phyloP scores from a whole-genome alignment of 2,113 vertebrate species.

The Cheirogaleus medius region DNA sequence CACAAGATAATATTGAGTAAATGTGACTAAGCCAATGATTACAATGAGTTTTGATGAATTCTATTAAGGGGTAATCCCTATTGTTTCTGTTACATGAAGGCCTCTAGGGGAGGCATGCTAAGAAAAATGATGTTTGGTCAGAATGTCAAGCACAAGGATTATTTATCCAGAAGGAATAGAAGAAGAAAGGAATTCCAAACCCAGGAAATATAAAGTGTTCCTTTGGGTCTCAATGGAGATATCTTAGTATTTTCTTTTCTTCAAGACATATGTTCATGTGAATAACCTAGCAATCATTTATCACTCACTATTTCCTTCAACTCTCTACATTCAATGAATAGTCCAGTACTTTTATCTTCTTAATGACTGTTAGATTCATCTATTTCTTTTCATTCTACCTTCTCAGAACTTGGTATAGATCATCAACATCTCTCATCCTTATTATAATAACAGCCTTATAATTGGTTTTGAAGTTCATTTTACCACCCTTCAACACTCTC shows the following conservation, averaged over 20 bases:
- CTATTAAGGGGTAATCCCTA: background rate
- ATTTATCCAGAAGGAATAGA: background rate
- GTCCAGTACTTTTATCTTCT: background rate
- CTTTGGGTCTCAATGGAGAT: accelerated
- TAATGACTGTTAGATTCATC: background rate
- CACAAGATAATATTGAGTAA: background rate
- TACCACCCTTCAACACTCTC: background rate
- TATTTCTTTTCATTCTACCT: background rate
- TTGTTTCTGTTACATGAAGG: background rate
- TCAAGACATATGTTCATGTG: background rate
- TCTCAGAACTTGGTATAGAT: background rate
- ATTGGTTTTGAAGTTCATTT: background rate
- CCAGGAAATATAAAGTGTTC: background rate
- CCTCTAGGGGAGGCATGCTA: background rate
- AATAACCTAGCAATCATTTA: background rate
- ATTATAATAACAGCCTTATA: background rate
- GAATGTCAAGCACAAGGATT: background rate
- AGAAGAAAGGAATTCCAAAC: background rate
- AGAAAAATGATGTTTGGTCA: background rate
- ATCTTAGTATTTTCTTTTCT: background rate
- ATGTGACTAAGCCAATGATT: background rate
- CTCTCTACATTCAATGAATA: background rate
- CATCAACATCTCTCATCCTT: background rate
- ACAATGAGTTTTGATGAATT: background rate
- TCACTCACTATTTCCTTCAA: background rate